These are phyloP conservation scores for Apodemus sylvaticus DNA, from an alignment of 2,113 vertebrate species.

Conservation along the genomic window DNA sequence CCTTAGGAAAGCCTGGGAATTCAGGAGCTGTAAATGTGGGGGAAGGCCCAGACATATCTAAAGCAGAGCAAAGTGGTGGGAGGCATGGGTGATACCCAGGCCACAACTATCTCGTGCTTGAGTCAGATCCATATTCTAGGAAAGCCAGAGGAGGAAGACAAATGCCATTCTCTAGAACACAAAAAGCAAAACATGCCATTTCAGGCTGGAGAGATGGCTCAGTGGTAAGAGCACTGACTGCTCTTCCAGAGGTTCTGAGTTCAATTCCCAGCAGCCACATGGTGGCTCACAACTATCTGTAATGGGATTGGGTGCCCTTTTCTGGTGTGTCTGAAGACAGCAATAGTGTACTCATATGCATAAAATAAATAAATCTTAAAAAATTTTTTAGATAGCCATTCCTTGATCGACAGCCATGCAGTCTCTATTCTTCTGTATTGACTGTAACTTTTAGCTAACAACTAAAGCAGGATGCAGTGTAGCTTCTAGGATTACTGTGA, in stretches of 20 bases:
- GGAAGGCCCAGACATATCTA: background rate
- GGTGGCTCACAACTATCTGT: no score
- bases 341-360: no score
- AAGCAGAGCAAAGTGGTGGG: conserved; percentile 48
- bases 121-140: background rate
- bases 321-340: no score
- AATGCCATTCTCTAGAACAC: background rate
- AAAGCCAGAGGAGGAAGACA: conserved; percentile 37
- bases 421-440: conserved; percentile 22
- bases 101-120: background rate
- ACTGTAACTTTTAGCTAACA: conserved; percentile 49
- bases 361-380: no score
- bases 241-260: no score
- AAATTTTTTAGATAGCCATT: no score
- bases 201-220: background rate
- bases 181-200: background rate
- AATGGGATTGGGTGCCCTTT: no score
- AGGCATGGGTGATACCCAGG: background rate
- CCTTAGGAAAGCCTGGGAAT: background rate
- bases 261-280: no score
- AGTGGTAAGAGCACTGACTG: no score
- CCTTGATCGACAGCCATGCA: conserved; percentile 40
- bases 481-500: conserved; percentile 48
- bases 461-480: conserved; percentile 55
- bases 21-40: background rate